Base-by-base conservation (phyloP, 2,113 vertebrate genomes). In the Tinamus guttatus region DNA sequence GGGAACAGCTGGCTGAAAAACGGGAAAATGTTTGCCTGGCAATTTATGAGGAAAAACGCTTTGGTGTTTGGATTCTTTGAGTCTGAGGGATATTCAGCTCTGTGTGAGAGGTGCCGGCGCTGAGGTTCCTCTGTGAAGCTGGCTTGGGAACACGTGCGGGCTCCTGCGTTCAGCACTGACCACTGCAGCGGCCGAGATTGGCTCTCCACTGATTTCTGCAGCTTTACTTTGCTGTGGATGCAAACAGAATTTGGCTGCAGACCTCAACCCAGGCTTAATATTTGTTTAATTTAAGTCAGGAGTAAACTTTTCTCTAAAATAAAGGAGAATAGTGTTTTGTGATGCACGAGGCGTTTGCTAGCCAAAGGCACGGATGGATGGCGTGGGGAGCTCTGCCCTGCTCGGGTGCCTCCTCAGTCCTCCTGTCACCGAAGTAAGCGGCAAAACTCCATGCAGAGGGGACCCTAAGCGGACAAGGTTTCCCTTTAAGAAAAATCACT, bases 401-500 rank as follows among this genome's bases (percentile, higher is more conserved):
- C 18, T 58, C 27, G 0, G 0, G 8, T 67, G 38, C n/a, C 25
- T 78, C 51, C 34, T 67, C 43, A 70, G 59, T 56, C 60, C 58
- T 60, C 2, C 60, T 86, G 85, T 58, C 73, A 36, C 60, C 30
- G n/a, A 59, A 85, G 30, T 41, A 81, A 83, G 90, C 54, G 77
- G 5, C 85, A 85, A 92, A 96, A 54, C 65, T 93, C 38, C 22
- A 19, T 68, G 77, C 16, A 30, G 80, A 75, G 86, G 93, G 0
- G 14, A 81, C 73, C 77, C 43, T 73, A 68, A 75, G 81, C 40
- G 83, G 69, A 36, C 78, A 90, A 92, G 49, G 70, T 94, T 94
- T 95, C 47, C 76, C 83, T 95, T 93, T 73, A 96, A 95, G 87
- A 94, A 76, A 95, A 96, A 78, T 95, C 85, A 36, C 73, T 27